These are phyloP conservation scores for Trichopria drosophilae DNA, from an alignment of 2,888 invertebrate species.

Conservation along the genomic window DNA sequence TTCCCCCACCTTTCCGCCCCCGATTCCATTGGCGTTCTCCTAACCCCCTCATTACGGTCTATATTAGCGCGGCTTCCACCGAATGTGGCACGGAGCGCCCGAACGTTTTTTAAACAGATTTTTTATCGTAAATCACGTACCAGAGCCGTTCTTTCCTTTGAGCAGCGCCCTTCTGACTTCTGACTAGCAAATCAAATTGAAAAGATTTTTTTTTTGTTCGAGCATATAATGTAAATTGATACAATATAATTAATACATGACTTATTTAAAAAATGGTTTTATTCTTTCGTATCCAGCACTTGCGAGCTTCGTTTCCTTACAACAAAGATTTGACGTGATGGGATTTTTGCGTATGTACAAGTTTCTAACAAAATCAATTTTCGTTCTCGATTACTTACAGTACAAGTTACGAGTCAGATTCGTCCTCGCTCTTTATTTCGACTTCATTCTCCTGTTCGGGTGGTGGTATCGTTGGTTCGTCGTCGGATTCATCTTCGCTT, in stretches of 20 bases:
- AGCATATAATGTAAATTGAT: conserved; percentile 47
- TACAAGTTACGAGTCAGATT: too few species aligned
- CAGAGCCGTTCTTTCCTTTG: conserved; percentile 35
- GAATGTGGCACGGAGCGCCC: conserved; percentile 33
- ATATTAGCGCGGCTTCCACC: conserved; percentile 24
- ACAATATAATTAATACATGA: conserved; percentile 47
- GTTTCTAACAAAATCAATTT: too few species aligned
- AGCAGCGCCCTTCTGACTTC: conserved; percentile 37
- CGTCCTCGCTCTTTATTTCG: too few species aligned
- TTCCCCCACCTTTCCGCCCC: too few species aligned
- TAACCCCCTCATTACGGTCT: too few species aligned
- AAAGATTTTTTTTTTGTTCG: conserved; percentile 30
- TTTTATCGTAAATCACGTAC: conserved; percentile 33
- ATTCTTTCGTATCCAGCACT: conserved; percentile 11
- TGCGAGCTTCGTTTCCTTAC: too few species aligned
- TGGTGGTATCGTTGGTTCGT: too few species aligned
- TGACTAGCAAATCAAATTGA: conserved; percentile 35
- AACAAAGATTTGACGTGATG: too few species aligned
- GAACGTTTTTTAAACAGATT: conserved; percentile 34
- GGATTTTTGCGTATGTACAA: too few species aligned
- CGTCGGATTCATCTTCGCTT: too few species aligned
- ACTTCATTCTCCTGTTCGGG: too few species aligned
- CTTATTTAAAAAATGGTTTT: conserved; percentile 35
- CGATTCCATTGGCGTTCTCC: conserved; percentile 15
- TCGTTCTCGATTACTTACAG: too few species aligned